Evolutionary conservation across 2,888 invertebrate genomes (phyloP).

Genomic region (Drosophila austrosaltans): DNA sequence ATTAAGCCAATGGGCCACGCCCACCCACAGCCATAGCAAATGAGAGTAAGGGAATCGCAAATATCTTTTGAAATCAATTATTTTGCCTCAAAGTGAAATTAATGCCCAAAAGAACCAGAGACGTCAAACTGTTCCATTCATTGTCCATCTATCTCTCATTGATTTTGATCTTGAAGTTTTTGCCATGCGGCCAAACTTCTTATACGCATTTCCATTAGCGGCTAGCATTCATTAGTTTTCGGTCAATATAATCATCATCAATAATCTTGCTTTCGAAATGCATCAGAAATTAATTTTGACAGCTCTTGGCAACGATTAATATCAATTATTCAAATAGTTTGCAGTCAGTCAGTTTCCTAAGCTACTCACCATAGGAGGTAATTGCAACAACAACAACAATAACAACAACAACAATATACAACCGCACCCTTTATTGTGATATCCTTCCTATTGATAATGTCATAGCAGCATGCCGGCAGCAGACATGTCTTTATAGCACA

Average conservation of each 20-base stretch:
- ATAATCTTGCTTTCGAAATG: constrained; percentile 60
- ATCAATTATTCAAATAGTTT: constrained; percentile 72
- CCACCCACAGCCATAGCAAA: constrained; percentile 13
- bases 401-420: constrained; percentile 32
- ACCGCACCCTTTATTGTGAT: constrained; percentile 11
- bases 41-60: constrained; percentile 1
- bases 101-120: constrained; percentile 30
- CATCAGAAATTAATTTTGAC: constrained; percentile 75
- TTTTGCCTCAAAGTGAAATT: constrained; percentile 42
- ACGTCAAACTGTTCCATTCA: neutral
- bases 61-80: constrained; percentile 57
- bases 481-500: neutral
- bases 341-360: constrained; percentile 17
- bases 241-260: constrained; percentile 57
- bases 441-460: constrained; percentile 29
- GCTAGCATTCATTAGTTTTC: constrained; percentile 46
- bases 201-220: constrained; percentile 38
- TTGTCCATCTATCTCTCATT: neutral
- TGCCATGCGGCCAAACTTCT: neutral
- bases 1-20: constrained; percentile 66
- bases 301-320: constrained; percentile 73
- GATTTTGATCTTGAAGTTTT: neutral
- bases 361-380: neutral
- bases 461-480: constrained; percentile 20
- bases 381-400: constrained; percentile 21